Evolutionary conservation across 2,797 vertebrate genomes (phyloP).

Genomic region (Anolis apletophallus): DNA sequence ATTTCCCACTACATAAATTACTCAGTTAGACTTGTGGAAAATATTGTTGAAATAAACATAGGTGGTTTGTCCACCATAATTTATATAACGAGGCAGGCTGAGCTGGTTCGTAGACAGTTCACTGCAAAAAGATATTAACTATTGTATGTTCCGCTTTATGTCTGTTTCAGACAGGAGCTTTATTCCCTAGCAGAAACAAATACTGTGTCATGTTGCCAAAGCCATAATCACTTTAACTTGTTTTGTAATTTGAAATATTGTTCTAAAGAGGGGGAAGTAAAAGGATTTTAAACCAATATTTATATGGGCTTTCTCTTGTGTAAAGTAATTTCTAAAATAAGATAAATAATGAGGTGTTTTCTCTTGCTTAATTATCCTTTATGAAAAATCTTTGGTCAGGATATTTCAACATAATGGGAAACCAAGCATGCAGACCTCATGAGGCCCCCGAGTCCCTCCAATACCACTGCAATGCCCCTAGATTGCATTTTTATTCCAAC

Average conservation of each 20-base stretch:
- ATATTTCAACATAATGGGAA: not conserved
- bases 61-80: conserved; percentile 1
- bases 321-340: not conserved
- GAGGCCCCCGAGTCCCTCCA: too few relatives aligned
- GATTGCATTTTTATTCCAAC: too few relatives aligned
- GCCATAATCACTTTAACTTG: not conserved
- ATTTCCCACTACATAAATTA: not conserved
- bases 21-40: not conserved
- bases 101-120: not conserved
- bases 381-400: not conserved
- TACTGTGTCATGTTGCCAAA: not conserved
- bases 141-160: not conserved
- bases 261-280: not conserved
- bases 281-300: not conserved
- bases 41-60: not conserved
- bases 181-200: rapidly evolving
- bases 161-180: rapidly evolving
- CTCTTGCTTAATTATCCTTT: not conserved
- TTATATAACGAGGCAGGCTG: not conserved
- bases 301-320: not conserved
- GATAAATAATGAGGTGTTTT: not conserved
- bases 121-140: not conserved
- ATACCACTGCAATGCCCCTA: too few relatives aligned
- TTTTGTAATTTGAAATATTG: conserved; percentile 2
- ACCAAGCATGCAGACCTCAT: too few relatives aligned